These are phyloP conservation scores for Galeopterus variegatus DNA, from an alignment of 2,113 vertebrate species.

Conservation along the genomic window DNA sequence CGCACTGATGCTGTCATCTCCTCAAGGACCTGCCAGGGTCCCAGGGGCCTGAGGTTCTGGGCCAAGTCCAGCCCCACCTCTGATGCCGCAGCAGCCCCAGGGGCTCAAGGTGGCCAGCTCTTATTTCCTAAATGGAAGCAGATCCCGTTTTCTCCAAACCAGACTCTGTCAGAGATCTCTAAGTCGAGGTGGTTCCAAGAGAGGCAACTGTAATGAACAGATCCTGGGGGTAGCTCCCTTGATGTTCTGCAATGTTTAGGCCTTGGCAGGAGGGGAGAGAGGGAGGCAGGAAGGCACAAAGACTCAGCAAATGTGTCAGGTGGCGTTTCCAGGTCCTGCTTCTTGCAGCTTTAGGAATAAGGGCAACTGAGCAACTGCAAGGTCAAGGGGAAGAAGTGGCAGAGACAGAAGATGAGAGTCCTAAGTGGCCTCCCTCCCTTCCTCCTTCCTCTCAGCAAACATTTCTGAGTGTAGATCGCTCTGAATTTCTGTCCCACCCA, in stretches of 20 bases:
- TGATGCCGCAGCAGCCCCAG: background rate
- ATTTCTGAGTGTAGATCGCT: background rate
- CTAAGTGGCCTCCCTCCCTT: background rate
- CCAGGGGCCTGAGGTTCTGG: slow-evolving; percentile 35
- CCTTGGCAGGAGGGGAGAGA: background rate
- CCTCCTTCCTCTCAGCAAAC: background rate
- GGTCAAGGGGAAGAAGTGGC: background rate
- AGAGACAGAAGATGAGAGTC: background rate
- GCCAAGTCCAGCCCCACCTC: background rate
- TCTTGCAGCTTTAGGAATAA: slow-evolving; percentile 8
- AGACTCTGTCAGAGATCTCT: background rate
- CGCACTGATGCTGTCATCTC: slow-evolving; percentile 57
- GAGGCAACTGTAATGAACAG: background rate
- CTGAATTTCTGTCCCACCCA: background rate
- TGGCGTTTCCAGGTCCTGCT: background rate
- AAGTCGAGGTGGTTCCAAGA: background rate
- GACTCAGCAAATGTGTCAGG: background rate
- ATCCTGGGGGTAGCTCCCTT: background rate
- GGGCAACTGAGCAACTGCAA: background rate
- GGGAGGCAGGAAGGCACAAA: background rate
- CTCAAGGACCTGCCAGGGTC: slow-evolving; percentile 35
- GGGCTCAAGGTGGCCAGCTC: background rate
- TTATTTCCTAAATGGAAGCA: slow-evolving; percentile 64
- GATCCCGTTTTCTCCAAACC: background rate
- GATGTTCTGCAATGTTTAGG: background rate